A percentile compares a stretch with the other conserved stretches of the same genome.
Conservation (phyloP, 2,888 invertebrate genomes). For the Schizotus pectinicornis region DNA sequence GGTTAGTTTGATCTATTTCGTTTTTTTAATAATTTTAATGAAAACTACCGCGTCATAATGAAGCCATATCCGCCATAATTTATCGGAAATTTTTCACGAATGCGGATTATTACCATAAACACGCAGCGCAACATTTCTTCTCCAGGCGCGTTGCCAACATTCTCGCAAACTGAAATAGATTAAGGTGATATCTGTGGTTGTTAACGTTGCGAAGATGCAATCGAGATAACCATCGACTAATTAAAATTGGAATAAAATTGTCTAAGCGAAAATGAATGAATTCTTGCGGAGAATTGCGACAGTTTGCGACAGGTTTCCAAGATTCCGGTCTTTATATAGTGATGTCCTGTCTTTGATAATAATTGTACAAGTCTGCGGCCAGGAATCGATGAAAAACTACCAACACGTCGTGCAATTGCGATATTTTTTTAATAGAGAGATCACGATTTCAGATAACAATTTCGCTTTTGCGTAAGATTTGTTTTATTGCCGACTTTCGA, state of each 20-base stretch:
- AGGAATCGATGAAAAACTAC: too few species aligned
- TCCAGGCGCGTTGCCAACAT: background rate
- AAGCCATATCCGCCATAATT: background rate
- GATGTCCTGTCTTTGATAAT: constrained; percentile 27
- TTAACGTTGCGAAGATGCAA: constrained; percentile 13
- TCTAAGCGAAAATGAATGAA: constrained; percentile 37
- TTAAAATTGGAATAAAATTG: constrained; percentile 43
- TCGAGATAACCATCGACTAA: constrained; percentile 41
- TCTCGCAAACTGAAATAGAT: constrained; percentile 9
- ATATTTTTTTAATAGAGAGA: too few species aligned
- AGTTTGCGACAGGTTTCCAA: constrained; percentile 26
- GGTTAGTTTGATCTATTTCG: constrained; percentile 28
- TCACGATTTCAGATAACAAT: too few species aligned
- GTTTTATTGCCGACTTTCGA: too few species aligned
- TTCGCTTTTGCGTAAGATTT: too few species aligned
- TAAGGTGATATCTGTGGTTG: constrained; percentile 11
- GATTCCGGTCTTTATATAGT: constrained; percentile 21
- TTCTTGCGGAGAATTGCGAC: constrained; percentile 34
- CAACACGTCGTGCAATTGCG: too few species aligned
- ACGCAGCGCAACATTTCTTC: constrained; percentile 10
- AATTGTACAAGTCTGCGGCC: constrained; percentile 11
- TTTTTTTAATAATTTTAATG: constrained; percentile 1
- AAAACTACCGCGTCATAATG: constrained; percentile 4
- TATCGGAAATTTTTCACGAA: constrained; percentile 9
- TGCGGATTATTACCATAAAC: constrained; percentile 15